A percentile compares a stretch with the other conserved stretches of the same genome.
Evolutionary conservation across 2,888 invertebrate species (phyloP).

Genomic region (Tetrapedia diversipes): DNA sequence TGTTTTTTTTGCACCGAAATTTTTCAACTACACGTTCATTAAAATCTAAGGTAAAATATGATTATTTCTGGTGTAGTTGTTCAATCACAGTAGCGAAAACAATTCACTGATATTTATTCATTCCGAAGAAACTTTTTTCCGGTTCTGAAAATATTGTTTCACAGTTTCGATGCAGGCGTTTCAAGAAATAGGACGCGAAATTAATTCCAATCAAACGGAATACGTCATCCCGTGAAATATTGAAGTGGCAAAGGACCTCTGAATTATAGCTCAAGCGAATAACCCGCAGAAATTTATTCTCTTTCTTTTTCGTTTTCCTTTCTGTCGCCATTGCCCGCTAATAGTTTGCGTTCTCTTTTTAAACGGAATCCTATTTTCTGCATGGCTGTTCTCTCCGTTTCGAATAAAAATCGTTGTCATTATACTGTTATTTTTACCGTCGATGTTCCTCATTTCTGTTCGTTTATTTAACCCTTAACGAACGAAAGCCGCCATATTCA

Average conservation of each 20-base stretch:
- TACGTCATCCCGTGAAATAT: conserved; percentile 3
- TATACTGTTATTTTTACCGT: background rate
- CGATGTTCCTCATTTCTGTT: background rate
- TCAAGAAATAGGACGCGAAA: conserved; percentile 12
- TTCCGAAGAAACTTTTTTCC: background rate
- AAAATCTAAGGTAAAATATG: background rate
- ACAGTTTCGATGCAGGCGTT: background rate
- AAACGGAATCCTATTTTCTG: conserved; percentile 19
- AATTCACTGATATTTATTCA: background rate
- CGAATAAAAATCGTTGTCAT: no score
- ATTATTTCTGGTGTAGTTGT: background rate
- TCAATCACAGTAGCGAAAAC: no score
- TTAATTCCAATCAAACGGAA: conserved; percentile 12
- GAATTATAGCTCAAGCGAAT: conserved; percentile 26
- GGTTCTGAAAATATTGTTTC: background rate
- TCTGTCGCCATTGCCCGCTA: no score
- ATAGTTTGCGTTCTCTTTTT: background rate
- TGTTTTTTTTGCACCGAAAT: no score
- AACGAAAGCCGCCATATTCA: no score
- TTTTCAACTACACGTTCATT: no score
- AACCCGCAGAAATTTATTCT: conserved; percentile 13
- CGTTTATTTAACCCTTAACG: no score
- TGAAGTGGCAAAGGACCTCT: background rate
- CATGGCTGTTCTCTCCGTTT: no score
- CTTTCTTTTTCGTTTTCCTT: no score